A percentile compares a stretch with the other conserved stretches of the same genome.
phyloP scores from a whole-genome alignment of 2,113 vertebrate species.

The Rattus norvegicus region DNA sequence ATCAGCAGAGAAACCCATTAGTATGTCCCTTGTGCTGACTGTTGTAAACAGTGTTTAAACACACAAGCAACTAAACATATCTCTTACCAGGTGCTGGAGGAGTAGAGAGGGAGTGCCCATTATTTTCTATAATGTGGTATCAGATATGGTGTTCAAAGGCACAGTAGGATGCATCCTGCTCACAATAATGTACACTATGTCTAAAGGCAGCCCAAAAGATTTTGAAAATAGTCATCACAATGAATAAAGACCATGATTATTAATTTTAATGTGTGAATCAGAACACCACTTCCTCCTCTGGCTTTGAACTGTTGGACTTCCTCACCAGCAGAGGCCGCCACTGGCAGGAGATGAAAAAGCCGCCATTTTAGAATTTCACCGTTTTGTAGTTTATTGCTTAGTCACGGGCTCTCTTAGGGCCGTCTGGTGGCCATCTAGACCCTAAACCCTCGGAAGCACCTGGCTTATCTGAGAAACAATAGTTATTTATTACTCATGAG shows the following conservation, averaged over 20 bases:
- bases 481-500: neutral
- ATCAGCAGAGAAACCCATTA: too few relatives aligned
- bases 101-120: too few relatives aligned
- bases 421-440: neutral
- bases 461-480: neutral
- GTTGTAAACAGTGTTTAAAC: neutral
- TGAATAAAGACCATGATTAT: neutral
- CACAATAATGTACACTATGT: too few relatives aligned
- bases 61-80: neutral
- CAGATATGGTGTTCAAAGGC: too few relatives aligned
- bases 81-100: neutral
- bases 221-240: neutral
- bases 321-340: neutral
- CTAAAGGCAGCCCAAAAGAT: neutral
- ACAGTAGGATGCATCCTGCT: too few relatives aligned
- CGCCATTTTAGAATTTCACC: neutral
- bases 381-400: neutral
- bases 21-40: neutral
- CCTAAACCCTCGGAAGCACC: neutral
- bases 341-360: neutral
- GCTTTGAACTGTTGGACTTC: too few relatives aligned
- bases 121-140: neutral
- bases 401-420: neutral
- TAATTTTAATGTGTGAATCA: neutral
- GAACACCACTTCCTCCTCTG: neutral